Conservation (phyloP, 2,113 vertebrate species). For the Cochlearius cochlearius region DNA sequence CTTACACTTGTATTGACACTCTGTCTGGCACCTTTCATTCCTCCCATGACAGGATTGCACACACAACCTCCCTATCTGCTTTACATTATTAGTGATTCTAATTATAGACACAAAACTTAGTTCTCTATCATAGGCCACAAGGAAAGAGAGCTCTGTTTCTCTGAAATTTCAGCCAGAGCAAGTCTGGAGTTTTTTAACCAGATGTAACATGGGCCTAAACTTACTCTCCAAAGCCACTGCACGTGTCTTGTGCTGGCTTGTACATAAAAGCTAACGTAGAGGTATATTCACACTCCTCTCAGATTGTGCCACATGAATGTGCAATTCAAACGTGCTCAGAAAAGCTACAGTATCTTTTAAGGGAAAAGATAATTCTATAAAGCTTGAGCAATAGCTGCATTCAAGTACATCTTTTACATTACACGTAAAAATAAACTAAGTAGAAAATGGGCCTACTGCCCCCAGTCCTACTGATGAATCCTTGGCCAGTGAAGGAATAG, state of each 20-base stretch:
- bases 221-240: background rate
- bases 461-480: background rate
- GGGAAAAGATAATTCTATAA: background rate
- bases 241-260: background rate
- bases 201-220: background rate
- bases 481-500: background rate
- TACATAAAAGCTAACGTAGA: background rate
- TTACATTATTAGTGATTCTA: background rate
- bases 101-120: background rate
- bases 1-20: rapidly evolving
- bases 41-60: background rate
- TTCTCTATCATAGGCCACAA: background rate
- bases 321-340: background rate
- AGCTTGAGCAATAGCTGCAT: background rate
- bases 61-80: background rate
- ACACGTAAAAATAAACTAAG: background rate
- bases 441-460: background rate
- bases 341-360: background rate
- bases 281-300: background rate
- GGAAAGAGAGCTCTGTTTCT: background rate
- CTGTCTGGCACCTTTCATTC: background rate
- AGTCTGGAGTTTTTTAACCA: background rate
- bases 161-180: background rate
- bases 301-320: background rate
- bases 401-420: background rate